Percentiles rank a stretch among this genome's conserved stretches.
Conservation (phyloP, 1,140 invertebrate species). For the Phenacoccus solenopsis region DNA sequence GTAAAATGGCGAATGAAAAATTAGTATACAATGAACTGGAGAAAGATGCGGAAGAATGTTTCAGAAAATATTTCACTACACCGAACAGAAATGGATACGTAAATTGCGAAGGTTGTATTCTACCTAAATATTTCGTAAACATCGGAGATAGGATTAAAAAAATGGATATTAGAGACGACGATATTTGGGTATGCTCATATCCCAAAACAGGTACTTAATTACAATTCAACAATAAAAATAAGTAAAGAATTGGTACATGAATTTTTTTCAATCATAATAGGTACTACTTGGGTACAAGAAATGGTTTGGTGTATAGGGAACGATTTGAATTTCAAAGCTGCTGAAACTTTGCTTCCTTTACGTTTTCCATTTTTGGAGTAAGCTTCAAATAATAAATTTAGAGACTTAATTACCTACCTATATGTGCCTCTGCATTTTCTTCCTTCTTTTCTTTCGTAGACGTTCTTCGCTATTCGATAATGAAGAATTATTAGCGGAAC, state of each 20-base stretch:
- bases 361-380: slow-evolving; percentile 63
- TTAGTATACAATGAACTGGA: not conserved
- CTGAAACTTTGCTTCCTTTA: slow-evolving; percentile 42
- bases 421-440: too few species aligned
- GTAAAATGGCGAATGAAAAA: not conserved
- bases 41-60: not conserved
- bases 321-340: slow-evolving; percentile 57
- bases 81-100: slow-evolving; percentile 13
- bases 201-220: slow-evolving; percentile 36
- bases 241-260: too few species aligned
- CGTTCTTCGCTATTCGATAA: slow-evolving; percentile 32
- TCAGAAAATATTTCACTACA: not conserved
- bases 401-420: too few species aligned
- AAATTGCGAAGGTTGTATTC: slow-evolving; percentile 19
- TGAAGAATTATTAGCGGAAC: slow-evolving; percentile 27
- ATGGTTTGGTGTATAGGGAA: slow-evolving; percentile 75
- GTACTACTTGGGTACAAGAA: slow-evolving; percentile 79
- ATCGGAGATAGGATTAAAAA: slow-evolving; percentile 29
- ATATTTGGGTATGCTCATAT: slow-evolving; percentile 36
- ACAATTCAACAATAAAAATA: too few species aligned
- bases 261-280: too few species aligned
- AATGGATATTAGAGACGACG: slow-evolving; percentile 32
- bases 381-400: too few species aligned
- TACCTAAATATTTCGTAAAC: slow-evolving; percentile 28
- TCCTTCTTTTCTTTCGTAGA: too few species aligned